Percentiles rank a stretch among this genome's conserved stretches.
Conservation (phyloP, 2,888 invertebrate species). For the Pomacea canaliculata region DNA sequence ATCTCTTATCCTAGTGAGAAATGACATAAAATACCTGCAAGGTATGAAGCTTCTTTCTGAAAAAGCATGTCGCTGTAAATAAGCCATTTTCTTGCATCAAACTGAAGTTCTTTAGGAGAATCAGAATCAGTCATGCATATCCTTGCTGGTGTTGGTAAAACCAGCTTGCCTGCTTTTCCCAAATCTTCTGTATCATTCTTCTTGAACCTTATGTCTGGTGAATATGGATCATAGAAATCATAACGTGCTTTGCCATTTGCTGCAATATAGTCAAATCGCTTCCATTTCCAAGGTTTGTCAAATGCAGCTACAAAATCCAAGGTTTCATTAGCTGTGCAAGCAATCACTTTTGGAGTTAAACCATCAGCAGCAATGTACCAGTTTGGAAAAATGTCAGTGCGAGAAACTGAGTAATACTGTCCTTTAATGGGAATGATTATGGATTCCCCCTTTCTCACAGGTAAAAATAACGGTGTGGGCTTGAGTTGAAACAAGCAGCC, state of each 20-base stretch:
- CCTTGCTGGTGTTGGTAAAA: slow-evolving; percentile 50
- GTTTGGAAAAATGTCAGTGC: slow-evolving; percentile 57
- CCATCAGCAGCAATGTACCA: slow-evolving; percentile 55
- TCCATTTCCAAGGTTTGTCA: slow-evolving; percentile 55
- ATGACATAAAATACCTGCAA: slow-evolving; percentile 42
- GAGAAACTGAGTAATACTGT: slow-evolving; percentile 57
- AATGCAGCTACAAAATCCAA: slow-evolving; percentile 55
- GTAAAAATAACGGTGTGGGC: slow-evolving; percentile 48
- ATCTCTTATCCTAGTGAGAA: no score
- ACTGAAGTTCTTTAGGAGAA: slow-evolving; percentile 21
- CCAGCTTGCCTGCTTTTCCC: slow-evolving; percentile 23
- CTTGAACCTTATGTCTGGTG: slow-evolving; percentile 49
- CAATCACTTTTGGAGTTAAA: slow-evolving; percentile 47
- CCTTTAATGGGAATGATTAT: slow-evolving; percentile 49
- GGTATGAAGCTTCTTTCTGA: slow-evolving; percentile 40
- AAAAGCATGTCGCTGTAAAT: slow-evolving; percentile 37
- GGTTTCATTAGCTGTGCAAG: slow-evolving; percentile 53
- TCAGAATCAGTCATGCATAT: slow-evolving; percentile 28
- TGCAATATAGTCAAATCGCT: slow-evolving; percentile 54
- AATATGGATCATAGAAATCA: slow-evolving; percentile 55
- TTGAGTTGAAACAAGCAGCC: slow-evolving; percentile 55
- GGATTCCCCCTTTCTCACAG: slow-evolving; percentile 46
- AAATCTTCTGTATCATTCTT: slow-evolving; percentile 31
- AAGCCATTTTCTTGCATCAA: slow-evolving; percentile 40
- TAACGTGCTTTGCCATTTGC: slow-evolving; percentile 37